phyloP scores from a whole-genome alignment of 2,113 vertebrate species.

The Solea senegalensis region DNA sequence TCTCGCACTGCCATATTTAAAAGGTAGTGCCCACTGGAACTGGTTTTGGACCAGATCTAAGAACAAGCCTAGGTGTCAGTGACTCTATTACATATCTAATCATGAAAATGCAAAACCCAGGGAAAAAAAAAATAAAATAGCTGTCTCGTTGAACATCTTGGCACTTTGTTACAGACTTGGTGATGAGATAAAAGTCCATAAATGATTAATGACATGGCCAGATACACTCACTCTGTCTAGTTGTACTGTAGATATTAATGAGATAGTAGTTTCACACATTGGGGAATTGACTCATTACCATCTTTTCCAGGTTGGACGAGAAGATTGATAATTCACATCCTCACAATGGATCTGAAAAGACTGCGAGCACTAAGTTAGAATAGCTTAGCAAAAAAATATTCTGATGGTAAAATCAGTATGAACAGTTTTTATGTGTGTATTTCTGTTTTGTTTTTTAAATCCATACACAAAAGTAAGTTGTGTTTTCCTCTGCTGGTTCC shows the following conservation, averaged over 20 bases:
- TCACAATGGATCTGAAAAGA: background rate
- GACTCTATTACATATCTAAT: conserved; percentile 16
- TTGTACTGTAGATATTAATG: too few species aligned
- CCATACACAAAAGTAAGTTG: background rate
- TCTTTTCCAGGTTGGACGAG: background rate
- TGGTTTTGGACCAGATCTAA: conserved; percentile 19
- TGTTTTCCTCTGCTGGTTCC: background rate
- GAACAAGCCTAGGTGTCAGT: conserved; percentile 24
- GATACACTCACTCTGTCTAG: too few species aligned
- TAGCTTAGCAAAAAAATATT: background rate
- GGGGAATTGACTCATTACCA: background rate
- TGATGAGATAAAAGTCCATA: conserved; percentile 16
- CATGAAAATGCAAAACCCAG: background rate
- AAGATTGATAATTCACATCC: conserved; percentile 2
- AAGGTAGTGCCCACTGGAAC: conserved; percentile 23
- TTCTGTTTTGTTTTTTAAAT: background rate
- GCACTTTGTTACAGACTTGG: background rate
- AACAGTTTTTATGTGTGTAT: background rate
- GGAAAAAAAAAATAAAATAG: conserved; percentile 16
- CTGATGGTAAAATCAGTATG: too few species aligned
- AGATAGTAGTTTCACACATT: background rate
- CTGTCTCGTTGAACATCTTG: conserved; percentile 4
- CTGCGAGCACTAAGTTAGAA: background rate
- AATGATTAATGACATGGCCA: conserved; percentile 17
- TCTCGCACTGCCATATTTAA: conserved; percentile 28